Evolutionary conservation across 1,140 invertebrate species (phyloP), one percentile per base, ranked within the genome.

Genomic region (Conus betulinus): DNA sequence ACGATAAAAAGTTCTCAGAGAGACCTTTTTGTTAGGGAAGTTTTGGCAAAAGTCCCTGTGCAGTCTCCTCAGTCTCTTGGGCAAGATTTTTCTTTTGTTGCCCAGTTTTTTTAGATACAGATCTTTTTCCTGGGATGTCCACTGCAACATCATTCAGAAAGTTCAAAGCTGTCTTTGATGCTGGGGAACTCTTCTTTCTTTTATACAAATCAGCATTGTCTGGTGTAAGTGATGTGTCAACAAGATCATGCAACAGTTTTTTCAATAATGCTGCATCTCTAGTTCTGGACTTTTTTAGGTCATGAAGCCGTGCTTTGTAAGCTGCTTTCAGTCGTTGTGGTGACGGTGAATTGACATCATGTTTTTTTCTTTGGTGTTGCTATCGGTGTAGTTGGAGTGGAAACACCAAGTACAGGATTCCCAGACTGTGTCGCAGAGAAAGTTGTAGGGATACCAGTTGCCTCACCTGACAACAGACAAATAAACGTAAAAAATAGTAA

Each of bases 81-180:
- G 78, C 15, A 81, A 27, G 63, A 71, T 39, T n/a, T n/a, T 71
- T 71, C 63, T 71, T 71, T 71, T 71, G n/a, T 27, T 81, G n/a
- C 78, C 78, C 78, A 15, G 78, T 39, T 81, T 27, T 17, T 51
- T 81, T 81, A 27, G 78, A 81, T 17, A 81, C 78, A 23, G 78
- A 20, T 5, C 78, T 81, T 27, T 81, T 81, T 17, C 51, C 78
- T 20, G 78, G 78, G 15, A 81, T 13, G 27, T 27, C 15, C n/a
- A 81, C 78, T 15, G 78, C 51, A 51, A 17, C 13, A 15, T 81
- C 78, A 23, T 71, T n/a, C 15, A 71, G 63, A n/a, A 71, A 71
- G 15, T 71, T n/a, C n/a, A 15, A 17, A n/a, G n/a, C 63, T 17
- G 63, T n/a, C n/a, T 71, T 71, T 17, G 63, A 17, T 71, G 15